Percentiles rank a stretch among this genome's conserved stretches.
Evolutionary conservation across 2,113 vertebrate species (phyloP).

Genomic region (Strix uralensis): DNA sequence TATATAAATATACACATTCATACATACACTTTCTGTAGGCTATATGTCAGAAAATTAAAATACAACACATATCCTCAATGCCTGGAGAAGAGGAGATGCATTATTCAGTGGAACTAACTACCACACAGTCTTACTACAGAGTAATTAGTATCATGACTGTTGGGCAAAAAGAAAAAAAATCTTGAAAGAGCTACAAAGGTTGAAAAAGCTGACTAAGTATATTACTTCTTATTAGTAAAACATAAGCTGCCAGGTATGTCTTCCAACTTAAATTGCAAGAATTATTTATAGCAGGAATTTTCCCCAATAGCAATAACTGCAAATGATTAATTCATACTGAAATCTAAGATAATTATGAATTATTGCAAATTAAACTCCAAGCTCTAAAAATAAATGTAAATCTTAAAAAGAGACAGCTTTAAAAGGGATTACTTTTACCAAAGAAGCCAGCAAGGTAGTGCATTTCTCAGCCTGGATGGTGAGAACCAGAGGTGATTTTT

Average conservation of each 20-base stretch:
- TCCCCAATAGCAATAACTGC: slow-evolving; percentile 7
- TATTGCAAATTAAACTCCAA: slow-evolving; percentile 14
- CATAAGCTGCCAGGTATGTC: not conserved
- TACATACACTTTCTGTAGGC: not conserved
- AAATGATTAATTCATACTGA: slow-evolving; percentile 40
- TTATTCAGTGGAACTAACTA: slow-evolving; percentile 33
- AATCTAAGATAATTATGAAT: slow-evolving; percentile 36
- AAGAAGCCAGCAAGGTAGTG: not conserved
- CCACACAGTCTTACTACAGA: not conserved
- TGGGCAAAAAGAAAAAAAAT: not conserved
- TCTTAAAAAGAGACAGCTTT: not conserved
- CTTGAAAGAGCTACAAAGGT: not conserved
- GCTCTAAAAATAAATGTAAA: slow-evolving; percentile 9
- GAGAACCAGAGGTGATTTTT: not conserved
- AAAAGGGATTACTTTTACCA: not conserved
- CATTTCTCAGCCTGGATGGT: not conserved
- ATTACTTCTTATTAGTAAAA: not conserved
- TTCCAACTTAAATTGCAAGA: not conserved
- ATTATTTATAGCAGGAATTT: slow-evolving; percentile 39
- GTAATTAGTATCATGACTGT: slow-evolving; percentile 41
- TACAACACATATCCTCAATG: not conserved
- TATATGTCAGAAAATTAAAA: not conserved
- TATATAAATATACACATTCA: not conserved
- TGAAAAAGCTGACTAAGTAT: slow-evolving; percentile 40
- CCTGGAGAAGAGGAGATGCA: not conserved